These are phyloP conservation scores for Parelbella ahira DNA, from an alignment of 2,888 invertebrate species.

Conservation along the genomic window DNA sequence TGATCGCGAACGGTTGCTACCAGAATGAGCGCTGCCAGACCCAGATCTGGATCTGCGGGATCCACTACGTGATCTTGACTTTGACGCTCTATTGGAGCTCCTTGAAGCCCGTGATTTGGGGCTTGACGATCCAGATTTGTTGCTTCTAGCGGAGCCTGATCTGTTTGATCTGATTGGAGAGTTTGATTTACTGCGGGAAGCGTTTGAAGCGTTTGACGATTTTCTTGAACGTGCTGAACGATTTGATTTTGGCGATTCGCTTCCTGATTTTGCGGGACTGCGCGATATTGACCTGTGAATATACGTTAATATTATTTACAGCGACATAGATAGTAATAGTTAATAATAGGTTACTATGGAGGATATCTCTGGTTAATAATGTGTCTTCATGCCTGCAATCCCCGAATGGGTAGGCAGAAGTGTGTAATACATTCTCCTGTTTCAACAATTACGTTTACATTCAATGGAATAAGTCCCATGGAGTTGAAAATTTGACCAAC, in stretches of 20 bases:
- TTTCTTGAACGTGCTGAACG: constrained; percentile 53
- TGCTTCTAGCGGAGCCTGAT: constrained; percentile 65
- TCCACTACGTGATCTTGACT: constrained; percentile 58
- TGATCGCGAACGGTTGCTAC: constrained; percentile 47
- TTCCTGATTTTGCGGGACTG: constrained; percentile 63
- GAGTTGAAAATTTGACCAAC: too few species aligned
- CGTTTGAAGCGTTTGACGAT: constrained; percentile 60
- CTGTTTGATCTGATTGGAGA: constrained; percentile 62
- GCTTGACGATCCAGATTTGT: constrained; percentile 70
- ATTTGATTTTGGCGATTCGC: constrained; percentile 68
- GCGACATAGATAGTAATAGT: too few species aligned
- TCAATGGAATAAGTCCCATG: too few species aligned
- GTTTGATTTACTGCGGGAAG: constrained; percentile 67
- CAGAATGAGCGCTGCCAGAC: constrained; percentile 50
- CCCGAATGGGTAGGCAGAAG: too few species aligned
- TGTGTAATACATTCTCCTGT: too few species aligned
- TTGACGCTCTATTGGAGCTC: constrained; percentile 54
- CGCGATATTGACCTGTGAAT: constrained; percentile 61
- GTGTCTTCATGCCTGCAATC: too few species aligned
- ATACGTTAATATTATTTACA: neutral
- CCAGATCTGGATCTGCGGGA: constrained; percentile 56
- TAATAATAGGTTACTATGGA: too few species aligned
- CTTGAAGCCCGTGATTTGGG: constrained; percentile 67
- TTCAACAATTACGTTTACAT: neutral
- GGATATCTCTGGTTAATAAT: too few species aligned